Base-by-base conservation (phyloP, 2,888 invertebrate genomes). In the Rapana venosa region DNA sequence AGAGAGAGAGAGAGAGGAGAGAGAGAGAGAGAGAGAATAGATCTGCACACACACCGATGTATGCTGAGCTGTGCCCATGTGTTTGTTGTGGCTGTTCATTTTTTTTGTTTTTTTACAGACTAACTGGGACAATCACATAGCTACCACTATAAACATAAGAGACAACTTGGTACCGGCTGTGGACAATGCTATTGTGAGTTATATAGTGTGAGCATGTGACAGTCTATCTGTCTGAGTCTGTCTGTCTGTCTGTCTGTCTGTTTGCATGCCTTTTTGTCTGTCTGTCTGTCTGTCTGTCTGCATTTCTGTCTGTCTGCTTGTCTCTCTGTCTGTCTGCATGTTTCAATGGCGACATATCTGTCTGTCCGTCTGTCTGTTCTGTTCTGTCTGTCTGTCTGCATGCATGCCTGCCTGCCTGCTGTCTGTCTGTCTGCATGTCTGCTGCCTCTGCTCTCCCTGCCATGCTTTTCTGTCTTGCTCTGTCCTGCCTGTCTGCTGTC, bases 121-220 rank as follows among this genome's bases (percentile, higher is more conserved):
- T 1, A 86, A n/a, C 32, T 86, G 86, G 86, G 61, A 47, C 11
- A 35, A 13, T 2, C 86, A 86, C 66, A 86, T 66, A 17, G 17
- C 61, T 5, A 86, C 61, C 30, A 66, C 58, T 20, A 35, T 13
- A 17, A 35, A 61, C 15, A 66, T 86, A 5, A 30, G 66, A 35
- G 86, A 86, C 36, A 66, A 61, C 66, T 32, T 35, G 26, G 17
- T 86, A 1, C 66, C 86, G 0, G 86, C 86, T 11, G 86, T 86
- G 58, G 86, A 86, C 35, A 86, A 26, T 11, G 86, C 86, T 15
- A 66, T 86, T 13, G 86, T 86, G 30, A 86, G 86, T 74, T 74
- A 61, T 61, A 15, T 61, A 74, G n/a, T 74, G 26, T 11, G 8
- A 17, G 74, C 1, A 5, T 77, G 32, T 77, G 70, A 4, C 15